Evolutionary conservation across 1,140 invertebrate species (phyloP), one percentile per base, ranked within the genome.

Genomic region (Drosophila albomicans): DNA sequence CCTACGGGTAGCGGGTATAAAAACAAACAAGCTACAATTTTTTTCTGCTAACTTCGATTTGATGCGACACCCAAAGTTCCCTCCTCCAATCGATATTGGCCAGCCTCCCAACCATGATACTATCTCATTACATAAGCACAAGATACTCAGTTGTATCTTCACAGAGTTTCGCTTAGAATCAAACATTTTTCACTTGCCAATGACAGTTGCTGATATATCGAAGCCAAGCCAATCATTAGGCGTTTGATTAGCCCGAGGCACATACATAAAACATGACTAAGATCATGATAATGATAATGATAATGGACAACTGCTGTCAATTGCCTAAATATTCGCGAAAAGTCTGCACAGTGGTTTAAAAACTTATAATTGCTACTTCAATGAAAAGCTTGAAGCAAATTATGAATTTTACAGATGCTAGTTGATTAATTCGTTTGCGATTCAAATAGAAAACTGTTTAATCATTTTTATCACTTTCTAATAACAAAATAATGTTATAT

Each of bases 251-350:
- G 75, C 79, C 70, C 67, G 46, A 69, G 75, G 70, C 75, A 62
- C 70, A 86, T 81, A 82, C 82, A 86, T 86, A 86, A 81, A 86
- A 78, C 82, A 81, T 78, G 64, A 35, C 58, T n/a, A 59, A 63
- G 64, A 67, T 68, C 52, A 16, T 62, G 52, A 57, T 75, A 43
- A 61, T 61, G 69, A 70, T 66, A 77, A 57, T 63, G 57, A 38
- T 32, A 49, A 54, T 61, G 49, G 65, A 41, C 35, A 30, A 32
- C n/a, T 54, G 30, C 51, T 54, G 28, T 28, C 51, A 54, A 54
- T 54, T 54, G 51, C 28, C n/a, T 16, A 54, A 54, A 32, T 57
- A 25, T 20, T 57, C 38, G 52, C 1, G 5, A 5, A 5, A 41
- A 20, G 8, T 25, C 32, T 57, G 54, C 54, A 41, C 54, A 57